Evolutionary conservation across 37 sponge, comb jelly and placozoan species (phyloP), one percentile per base, ranked within the genome.

Genomic region (Diacarnus erythraeanus): DNA sequence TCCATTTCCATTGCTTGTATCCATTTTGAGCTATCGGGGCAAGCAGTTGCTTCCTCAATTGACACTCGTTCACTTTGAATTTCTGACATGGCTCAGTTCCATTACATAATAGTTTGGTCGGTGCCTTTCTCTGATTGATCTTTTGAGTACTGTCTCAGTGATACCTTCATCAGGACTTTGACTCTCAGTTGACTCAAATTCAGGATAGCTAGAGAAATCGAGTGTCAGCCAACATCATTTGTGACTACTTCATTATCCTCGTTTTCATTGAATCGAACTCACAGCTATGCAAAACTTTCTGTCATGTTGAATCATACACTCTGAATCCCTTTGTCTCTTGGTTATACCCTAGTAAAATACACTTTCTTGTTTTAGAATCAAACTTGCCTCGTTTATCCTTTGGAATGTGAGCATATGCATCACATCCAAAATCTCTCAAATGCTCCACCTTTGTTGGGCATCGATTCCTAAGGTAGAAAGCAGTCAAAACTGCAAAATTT

Each of bases 231-330:
- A 47, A 15, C 51, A 47, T 47, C 51, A 15, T 12, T 47, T 47
- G 51, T 47, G 51, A 47, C 51, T 47, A 47, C 51, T 47, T 47
- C 51, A 47, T 12, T 47, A 47, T 47, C 51, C 51, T 47, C 65
- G n/a, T 61, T 21, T 43, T 87, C 81, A 75, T 81, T 74, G 66
- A 89, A 89, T 12, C 9, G 21, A 10, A 89, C 84, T 83, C 84
- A 23, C 89, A 74, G 33, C 89, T 89, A 61, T 81, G 54, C 8
- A 79, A 40, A 41, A 89, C 69, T 41, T 47, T 83, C 30, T 35
- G 23, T 43, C 34, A 66, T 29, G 54, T 38, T 25, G 40, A 57
- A 66, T 79, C 80, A 76, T 83, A 83, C 64, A 89, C 54, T 59
- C 82, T 25, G 44, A 72, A 81, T 21, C 72, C 81, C 64, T 81